Base-by-base conservation (phyloP, 1,140 invertebrate genomes). In the Lethrus apterus region DNA sequence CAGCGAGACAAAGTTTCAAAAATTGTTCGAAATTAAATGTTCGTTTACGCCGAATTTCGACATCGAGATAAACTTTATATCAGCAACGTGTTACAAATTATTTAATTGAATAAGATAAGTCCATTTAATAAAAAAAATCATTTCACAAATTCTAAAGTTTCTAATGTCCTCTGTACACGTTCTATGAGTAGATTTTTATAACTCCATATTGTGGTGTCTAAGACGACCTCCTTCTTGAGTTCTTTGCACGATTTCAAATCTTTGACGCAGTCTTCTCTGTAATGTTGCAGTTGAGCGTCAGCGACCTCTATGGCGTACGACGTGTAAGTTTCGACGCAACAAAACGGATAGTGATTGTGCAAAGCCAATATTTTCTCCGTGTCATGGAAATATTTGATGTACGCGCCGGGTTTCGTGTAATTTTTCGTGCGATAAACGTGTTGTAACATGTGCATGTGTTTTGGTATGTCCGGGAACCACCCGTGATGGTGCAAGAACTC, bases 341-440 rank as follows among this genome's bases (percentile, higher is more conserved):
- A 84, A 31, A 93, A 66, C 13, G 90, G 89, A 59, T 91, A 93
- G 68, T 93, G 89, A 68, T 93, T 93, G 71, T 93, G 89, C 26
- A 93, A 72, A 4, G 87, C 88, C 4, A 92, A 75, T 15, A 90
- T 89, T 45, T 84, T 75, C 53, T 89, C 83, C 3, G 89, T 85
- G 68, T 93, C 88, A 64, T 93, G 89, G 72, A 93, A 93, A 66
- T 88, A 91, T 68, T 94, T 94, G 26, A 93, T 83, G 65, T 92
- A 93, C 64, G 89, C 84, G 54, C 89, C 88, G 1, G 89, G 89
- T 65, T 90, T 91, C 1, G 89, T 93, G 66, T 89, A 92, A 69
- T 93, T 93, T 58, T 80, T 80, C 43, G 86, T 84, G 2, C 89
- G 77, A 59, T 89, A 89, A 2, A 93, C 87, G 66, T 93, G 89